A percentile compares a stretch with the other conserved stretches of the same genome.
Conservation (phyloP, 2,888 invertebrate species). For the Myathropa florea region DNA sequence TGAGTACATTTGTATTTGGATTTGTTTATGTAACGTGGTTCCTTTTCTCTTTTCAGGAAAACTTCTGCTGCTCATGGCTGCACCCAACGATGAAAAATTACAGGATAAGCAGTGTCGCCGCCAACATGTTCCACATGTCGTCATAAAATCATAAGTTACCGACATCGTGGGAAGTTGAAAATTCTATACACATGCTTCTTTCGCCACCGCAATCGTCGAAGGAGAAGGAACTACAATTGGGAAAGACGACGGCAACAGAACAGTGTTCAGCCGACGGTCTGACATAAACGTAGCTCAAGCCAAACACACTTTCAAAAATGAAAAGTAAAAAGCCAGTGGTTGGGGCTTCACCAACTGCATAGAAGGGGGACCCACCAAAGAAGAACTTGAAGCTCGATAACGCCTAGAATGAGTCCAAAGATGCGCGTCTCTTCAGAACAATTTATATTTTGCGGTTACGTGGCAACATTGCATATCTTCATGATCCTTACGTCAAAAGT, state of each 20-base stretch:
- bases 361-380: not conserved
- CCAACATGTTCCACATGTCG: conserved; percentile 27
- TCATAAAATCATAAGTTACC: conserved; percentile 63
- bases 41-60: conserved; percentile 27
- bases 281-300: not conserved
- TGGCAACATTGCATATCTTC: conserved; percentile 68
- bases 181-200: not conserved
- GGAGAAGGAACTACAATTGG: conserved; percentile 32
- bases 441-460: conserved; percentile 51
- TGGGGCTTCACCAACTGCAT: not conserved
- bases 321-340: not conserved
- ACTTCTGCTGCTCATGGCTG: conserved; percentile 30
- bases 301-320: not conserved
- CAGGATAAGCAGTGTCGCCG: conserved; percentile 30
- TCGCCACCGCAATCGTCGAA: not conserved
- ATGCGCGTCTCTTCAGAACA: conserved; percentile 65
- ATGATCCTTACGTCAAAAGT: conserved; percentile 71
- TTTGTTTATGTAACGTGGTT: conserved; percentile 13
- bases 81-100: conserved; percentile 14
- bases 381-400: conserved; percentile 9
- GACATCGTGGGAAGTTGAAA: conserved; percentile 32
- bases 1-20: not conserved
- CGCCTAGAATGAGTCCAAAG: conserved; percentile 58
- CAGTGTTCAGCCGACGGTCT: not conserved
- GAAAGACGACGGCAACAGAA: conserved; percentile 6